These are phyloP conservation scores for Athalia cordata DNA, from an alignment of 2,888 invertebrate genomes.

Conservation along the genomic window DNA sequence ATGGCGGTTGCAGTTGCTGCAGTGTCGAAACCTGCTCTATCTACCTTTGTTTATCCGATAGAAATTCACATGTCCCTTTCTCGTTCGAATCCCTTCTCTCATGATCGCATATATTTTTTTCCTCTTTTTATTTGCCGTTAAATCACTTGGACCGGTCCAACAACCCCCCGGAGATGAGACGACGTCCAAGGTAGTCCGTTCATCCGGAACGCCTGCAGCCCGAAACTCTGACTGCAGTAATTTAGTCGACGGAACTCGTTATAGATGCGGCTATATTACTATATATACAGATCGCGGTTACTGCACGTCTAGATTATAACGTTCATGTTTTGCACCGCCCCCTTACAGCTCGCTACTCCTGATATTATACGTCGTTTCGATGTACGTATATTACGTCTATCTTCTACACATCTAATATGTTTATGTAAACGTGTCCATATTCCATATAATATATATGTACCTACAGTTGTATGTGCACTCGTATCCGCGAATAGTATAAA, in stretches of 20 bases:
- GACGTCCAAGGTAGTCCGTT: not conserved
- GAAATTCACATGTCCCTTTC: slow-evolving; percentile 3
- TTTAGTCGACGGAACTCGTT: slow-evolving; percentile 11
- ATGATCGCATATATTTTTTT: slow-evolving; percentile 48
- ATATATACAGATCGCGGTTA: not conserved
- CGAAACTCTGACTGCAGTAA: slow-evolving; percentile 2
- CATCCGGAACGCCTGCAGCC: slow-evolving; percentile 9
- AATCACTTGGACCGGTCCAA: slow-evolving; percentile 2
- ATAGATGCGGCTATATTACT: not conserved
- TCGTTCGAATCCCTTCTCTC: slow-evolving; percentile 40
- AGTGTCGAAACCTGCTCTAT: slow-evolving; percentile 43
- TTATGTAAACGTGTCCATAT: too few relatives aligned
- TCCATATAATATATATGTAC: too few relatives aligned
- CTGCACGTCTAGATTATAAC: not conserved
- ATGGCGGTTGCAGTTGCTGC: slow-evolving; percentile 55
- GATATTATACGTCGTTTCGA: not conserved
- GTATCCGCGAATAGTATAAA: too few relatives aligned
- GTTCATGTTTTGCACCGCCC: too few relatives aligned
- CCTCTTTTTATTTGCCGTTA: slow-evolving; percentile 51
- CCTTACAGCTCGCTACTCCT: too few relatives aligned
- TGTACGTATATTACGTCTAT: not conserved
- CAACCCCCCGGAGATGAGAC: slow-evolving; percentile 1
- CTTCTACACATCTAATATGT: too few relatives aligned
- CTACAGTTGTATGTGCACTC: too few relatives aligned
- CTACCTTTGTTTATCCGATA: slow-evolving; percentile 48